Base-by-base conservation (phyloP, 2,797 vertebrate genomes). In the Spheniscus humboldti region DNA sequence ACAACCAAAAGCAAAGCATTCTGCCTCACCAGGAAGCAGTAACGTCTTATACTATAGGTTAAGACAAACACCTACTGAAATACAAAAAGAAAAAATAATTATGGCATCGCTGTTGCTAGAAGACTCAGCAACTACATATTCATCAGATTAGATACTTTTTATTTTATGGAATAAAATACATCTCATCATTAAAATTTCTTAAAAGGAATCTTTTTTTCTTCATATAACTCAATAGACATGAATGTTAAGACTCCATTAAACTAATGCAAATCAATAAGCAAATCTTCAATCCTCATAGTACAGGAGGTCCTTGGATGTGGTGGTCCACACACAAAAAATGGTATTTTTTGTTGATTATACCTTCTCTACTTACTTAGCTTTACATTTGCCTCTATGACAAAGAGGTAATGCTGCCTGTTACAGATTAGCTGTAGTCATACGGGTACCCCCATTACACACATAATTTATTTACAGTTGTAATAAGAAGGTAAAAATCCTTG, bases 121-220 rank as follows among this genome's bases (percentile, higher is more conserved):
- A 60, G 33, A 72, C 22, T 18, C 48, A 33, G 37, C 16, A 88
- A 76, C 56, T 62, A 73, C 81, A 73, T 67, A 76, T 60, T 82
- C 17, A 86, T 13, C 41, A 52, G n/a, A 66, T 68, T 64, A 57
- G 18, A 73, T 37, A 50, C 2, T 43, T 80, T 8, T 43, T 69
- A 59, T 66, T 87, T 82, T 67, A 79, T 17, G 4, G 13, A 79
- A n/a, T 41, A 79, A 89, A 93, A 76, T 23, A 57, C 5, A 90
- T 27, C 4, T 27, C 20, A 53, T 24, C 0, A 52, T 0, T 41
- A 5, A 37, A 0, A 10, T 13, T 76, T 12, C 52, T 72, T 19
- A 2, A 6, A 48, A 78, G 10, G 10, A 43, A 24, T 31, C 2
- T 33, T 35, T 52, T 47, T 57, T 72, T 69, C 31, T 68, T 75